Conservation (phyloP, 2,113 vertebrate species). For the Sebastes schlegelii region DNA sequence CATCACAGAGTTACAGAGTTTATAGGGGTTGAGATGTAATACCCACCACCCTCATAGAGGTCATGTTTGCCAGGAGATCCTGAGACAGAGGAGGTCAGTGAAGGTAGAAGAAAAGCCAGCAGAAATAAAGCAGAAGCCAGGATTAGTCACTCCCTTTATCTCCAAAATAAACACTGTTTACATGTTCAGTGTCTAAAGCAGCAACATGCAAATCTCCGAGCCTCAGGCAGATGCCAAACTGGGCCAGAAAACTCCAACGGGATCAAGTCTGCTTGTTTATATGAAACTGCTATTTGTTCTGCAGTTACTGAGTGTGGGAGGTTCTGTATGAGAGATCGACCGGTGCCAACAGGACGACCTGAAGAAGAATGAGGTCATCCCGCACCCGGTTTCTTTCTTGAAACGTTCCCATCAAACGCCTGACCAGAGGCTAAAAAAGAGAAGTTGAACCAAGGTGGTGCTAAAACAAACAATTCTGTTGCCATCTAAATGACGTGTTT, state of each 20-base stretch:
- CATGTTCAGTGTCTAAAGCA: constrained; percentile 7
- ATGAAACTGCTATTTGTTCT: neutral
- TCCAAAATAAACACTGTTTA: neutral
- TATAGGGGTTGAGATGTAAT: constrained; percentile 8
- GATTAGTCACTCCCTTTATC: constrained; percentile 51
- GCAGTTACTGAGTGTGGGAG: neutral
- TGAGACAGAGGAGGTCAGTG: constrained; percentile 66
- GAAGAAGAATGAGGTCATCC: neutral
- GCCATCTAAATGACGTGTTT: neutral
- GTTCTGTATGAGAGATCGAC: neutral
- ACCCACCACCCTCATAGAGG: constrained; percentile 80
- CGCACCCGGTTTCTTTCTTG: neutral
- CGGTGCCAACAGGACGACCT: neutral
- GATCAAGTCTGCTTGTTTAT: neutral
- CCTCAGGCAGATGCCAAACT: neutral
- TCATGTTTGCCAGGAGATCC: constrained; percentile 80
- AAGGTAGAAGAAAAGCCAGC: constrained; percentile 44
- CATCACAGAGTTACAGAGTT: too few species aligned
- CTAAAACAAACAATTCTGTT: constrained; percentile 1
- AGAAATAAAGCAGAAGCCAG: constrained; percentile 52
- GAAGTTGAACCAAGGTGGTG: constrained; percentile 17
- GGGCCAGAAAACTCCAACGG: neutral
- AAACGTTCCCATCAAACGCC: neutral
- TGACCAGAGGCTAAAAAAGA: neutral
- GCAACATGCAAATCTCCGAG: constrained; percentile 9